A percentile compares a stretch with the other conserved stretches of the same genome.
These are phyloP conservation scores for Maconellicoccus hirsutus DNA, from an alignment of 1,140 invertebrate genomes.

Conservation along the genomic window DNA sequence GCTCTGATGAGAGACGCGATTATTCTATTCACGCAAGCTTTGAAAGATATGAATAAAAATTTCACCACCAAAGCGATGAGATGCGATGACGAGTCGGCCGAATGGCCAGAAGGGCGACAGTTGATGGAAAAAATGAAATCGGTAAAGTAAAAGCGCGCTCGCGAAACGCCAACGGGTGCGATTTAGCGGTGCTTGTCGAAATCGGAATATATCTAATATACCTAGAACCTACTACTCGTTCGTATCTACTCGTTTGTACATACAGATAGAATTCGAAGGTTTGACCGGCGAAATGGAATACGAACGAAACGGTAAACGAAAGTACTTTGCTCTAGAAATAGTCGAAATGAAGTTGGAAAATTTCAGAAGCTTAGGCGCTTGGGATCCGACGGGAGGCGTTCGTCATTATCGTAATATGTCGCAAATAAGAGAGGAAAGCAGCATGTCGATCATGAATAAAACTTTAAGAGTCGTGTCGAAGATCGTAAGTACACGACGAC, in stretches of 20 bases:
- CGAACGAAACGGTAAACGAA: conserved; percentile 76
- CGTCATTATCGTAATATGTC: conserved; percentile 83
- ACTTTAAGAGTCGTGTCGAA: conserved; percentile 38
- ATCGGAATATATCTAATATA: too few species aligned
- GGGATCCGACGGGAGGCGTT: conserved; percentile 76
- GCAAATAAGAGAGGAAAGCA: conserved; percentile 41
- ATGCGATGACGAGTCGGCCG: not conserved
- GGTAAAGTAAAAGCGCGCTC: too few species aligned
- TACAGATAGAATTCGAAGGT: conserved; percentile 79
- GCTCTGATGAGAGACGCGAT: not conserved
- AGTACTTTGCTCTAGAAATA: conserved; percentile 80
- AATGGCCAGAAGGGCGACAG: not conserved
- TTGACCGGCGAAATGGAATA: conserved; percentile 90
- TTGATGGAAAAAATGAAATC: conserved; percentile 14
- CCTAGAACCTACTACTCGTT: too few species aligned
- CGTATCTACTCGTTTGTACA: too few species aligned
- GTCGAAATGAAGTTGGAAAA: conserved; percentile 73
- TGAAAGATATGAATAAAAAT: not conserved
- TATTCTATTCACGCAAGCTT: not conserved
- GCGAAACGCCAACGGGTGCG: too few species aligned
- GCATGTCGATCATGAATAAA: conserved; percentile 38
- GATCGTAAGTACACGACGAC: conserved; percentile 24
- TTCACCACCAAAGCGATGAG: not conserved
- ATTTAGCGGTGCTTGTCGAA: too few species aligned
- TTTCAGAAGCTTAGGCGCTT: conserved; percentile 72